These are phyloP conservation scores for Telmatherina bonti DNA, from an alignment of 2,797 vertebrate genomes.

Conservation along the genomic window DNA sequence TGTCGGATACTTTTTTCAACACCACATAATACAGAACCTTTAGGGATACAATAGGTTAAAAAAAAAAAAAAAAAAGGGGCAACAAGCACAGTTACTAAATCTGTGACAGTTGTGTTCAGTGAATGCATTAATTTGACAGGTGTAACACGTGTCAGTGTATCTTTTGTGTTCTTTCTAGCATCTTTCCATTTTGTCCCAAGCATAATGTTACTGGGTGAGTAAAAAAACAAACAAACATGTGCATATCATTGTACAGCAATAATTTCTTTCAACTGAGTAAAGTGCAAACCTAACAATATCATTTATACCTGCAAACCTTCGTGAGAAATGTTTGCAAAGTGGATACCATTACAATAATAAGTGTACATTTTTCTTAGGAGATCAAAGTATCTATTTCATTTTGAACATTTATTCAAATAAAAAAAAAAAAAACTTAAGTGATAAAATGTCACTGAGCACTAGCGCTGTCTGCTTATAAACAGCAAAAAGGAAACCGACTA, in stretches of 20 bases:
- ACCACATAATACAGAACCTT: background rate
- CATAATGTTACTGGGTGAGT: background rate
- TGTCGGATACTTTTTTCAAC: background rate
- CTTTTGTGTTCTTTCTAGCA: background rate
- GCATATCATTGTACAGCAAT: background rate
- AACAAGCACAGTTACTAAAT: background rate
- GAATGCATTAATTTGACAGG: background rate
- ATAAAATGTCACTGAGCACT: no score
- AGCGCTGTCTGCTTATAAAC: background rate
- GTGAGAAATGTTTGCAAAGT: background rate
- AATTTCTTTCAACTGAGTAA: background rate
- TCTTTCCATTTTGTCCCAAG: background rate
- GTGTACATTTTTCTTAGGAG: no score
- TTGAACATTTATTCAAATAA: background rate
- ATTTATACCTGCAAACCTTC: background rate
- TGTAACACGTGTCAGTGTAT: background rate
- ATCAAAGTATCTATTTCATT: no score
- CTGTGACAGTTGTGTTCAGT: background rate
- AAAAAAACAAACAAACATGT: background rate
- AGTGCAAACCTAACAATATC: background rate
- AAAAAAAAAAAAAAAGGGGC: background rate
- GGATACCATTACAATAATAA: background rate
- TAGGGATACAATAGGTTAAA: background rate
- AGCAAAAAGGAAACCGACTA: background rate
- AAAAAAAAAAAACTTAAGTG: no score